These are phyloP conservation scores for Myrmecobius fasciatus DNA, from an alignment of 2,113 vertebrate genomes.

Conservation along the genomic window DNA sequence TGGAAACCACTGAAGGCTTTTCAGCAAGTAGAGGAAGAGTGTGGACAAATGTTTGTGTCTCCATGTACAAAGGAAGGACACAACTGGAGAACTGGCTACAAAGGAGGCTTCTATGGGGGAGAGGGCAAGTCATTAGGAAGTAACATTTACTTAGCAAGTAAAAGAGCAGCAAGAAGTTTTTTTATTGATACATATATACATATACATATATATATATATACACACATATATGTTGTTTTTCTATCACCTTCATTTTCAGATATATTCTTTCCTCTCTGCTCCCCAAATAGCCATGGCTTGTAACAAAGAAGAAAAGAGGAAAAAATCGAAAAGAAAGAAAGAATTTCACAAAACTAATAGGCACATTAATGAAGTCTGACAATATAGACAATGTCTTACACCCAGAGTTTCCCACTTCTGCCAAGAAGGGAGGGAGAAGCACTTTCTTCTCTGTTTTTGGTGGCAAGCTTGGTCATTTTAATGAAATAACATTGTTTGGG, in stretches of 20 bases:
- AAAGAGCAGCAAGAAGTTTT: not conserved
- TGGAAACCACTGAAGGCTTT: not conserved
- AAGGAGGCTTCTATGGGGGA: not conserved
- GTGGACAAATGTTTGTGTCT: not conserved
- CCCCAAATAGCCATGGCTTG: not conserved
- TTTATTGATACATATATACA: too few species aligned
- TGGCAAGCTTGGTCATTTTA: not conserved
- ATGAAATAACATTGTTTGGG: not conserved
- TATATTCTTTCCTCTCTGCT: not conserved
- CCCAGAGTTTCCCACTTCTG: not conserved
- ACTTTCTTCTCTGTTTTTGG: not conserved
- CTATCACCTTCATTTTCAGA: not conserved
- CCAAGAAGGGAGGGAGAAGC: not conserved
- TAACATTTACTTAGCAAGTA: not conserved
- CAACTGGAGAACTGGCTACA: not conserved
- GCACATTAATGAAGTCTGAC: not conserved
- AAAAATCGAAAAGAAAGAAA: not conserved
- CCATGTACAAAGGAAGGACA: not conserved
- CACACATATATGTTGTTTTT: not conserved
- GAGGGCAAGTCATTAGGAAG: not conserved
- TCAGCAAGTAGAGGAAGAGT: not conserved
- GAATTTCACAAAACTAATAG: not conserved
- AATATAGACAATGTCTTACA: not conserved
- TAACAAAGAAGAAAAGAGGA: not conserved
- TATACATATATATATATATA: too few species aligned